These are phyloP conservation scores for Calyptommatus sinebrachiatus DNA, from an alignment of 2,113 vertebrate species.

Conservation along the genomic window DNA sequence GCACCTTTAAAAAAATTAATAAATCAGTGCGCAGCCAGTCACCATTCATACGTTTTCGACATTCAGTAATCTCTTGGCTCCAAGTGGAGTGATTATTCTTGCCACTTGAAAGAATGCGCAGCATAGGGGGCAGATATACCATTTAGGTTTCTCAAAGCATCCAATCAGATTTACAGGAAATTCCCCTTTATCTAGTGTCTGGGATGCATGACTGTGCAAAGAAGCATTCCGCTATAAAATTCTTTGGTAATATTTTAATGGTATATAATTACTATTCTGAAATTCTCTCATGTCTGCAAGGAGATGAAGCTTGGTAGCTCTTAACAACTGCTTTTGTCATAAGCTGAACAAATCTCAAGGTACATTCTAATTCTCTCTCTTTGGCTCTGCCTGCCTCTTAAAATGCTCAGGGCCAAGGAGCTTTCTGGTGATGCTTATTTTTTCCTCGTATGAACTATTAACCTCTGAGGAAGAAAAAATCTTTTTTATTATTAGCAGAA, in stretches of 20 bases:
- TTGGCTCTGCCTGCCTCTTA: slow-evolving; percentile 41
- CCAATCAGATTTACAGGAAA: slow-evolving; percentile 20
- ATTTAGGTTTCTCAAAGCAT: slow-evolving; percentile 33
- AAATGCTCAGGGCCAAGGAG: slow-evolving; percentile 24
- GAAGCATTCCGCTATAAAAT: slow-evolving; percentile 31
- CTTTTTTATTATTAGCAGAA: neutral
- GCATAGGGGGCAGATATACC: slow-evolving; percentile 14
- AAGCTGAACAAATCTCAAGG: slow-evolving; percentile 15
- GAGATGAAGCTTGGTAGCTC: neutral
- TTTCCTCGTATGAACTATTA: neutral
- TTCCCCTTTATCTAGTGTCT: slow-evolving; percentile 25
- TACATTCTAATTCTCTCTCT: slow-evolving; percentile 38
- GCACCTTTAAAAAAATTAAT: slow-evolving; percentile 34
- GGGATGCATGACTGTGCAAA: slow-evolving; percentile 19
- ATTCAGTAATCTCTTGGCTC: slow-evolving; percentile 27
- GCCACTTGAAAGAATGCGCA: slow-evolving; percentile 2
- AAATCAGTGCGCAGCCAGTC: slow-evolving; percentile 34
- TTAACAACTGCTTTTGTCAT: neutral
- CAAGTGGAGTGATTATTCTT: slow-evolving; percentile 8
- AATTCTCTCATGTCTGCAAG: slow-evolving; percentile 18
- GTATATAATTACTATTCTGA: slow-evolving; percentile 8
- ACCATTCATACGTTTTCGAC: slow-evolving; percentile 15
- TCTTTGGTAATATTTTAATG: slow-evolving; percentile 14
- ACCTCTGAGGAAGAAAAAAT: neutral
- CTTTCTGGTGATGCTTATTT: slow-evolving; percentile 23